These are phyloP conservation scores for Podabrus alpinus DNA, from an alignment of 2,888 invertebrate species.

Conservation along the genomic window DNA sequence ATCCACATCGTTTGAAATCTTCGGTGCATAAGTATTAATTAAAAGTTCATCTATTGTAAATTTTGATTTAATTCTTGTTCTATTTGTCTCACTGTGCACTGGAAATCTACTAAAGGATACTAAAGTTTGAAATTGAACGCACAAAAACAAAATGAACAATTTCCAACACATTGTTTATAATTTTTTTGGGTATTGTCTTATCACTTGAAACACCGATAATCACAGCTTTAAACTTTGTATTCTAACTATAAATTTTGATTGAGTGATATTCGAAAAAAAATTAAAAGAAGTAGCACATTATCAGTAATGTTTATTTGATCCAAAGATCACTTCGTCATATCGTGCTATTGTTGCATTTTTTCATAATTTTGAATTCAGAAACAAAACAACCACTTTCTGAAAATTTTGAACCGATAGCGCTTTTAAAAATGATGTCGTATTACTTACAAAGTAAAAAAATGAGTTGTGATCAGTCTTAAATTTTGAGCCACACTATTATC, in stretches of 20 bases:
- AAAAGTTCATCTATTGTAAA: constrained; percentile 71
- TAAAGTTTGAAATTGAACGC: constrained; percentile 2
- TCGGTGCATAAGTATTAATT: constrained; percentile 66
- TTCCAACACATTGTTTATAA: constrained; percentile 13
- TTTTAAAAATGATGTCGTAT: neutral
- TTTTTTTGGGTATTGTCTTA: constrained; percentile 10
- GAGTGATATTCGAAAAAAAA: neutral
- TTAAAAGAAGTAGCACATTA: constrained; percentile 22
- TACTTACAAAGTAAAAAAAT: constrained; percentile 18
- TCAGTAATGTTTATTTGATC: constrained; percentile 32
- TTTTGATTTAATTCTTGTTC: constrained; percentile 33
- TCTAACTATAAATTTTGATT: neutral
- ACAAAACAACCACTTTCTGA: neutral
- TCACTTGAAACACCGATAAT: constrained; percentile 20
- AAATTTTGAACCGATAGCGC: neutral
- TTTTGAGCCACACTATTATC: constrained; percentile 17
- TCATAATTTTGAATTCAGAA: constrained; percentile 13
- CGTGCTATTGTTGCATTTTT: constrained; percentile 29
- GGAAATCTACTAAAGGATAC: constrained; percentile 8
- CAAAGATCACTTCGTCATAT: constrained; percentile 34
- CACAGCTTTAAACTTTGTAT: constrained; percentile 19
- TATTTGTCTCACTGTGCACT: constrained; percentile 14
- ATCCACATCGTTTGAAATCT: constrained; percentile 75
- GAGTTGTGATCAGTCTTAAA: constrained; percentile 24
- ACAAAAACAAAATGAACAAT: constrained; percentile 15